Base-by-base conservation (phyloP, 2,113 vertebrate genomes). In the Parus major region DNA sequence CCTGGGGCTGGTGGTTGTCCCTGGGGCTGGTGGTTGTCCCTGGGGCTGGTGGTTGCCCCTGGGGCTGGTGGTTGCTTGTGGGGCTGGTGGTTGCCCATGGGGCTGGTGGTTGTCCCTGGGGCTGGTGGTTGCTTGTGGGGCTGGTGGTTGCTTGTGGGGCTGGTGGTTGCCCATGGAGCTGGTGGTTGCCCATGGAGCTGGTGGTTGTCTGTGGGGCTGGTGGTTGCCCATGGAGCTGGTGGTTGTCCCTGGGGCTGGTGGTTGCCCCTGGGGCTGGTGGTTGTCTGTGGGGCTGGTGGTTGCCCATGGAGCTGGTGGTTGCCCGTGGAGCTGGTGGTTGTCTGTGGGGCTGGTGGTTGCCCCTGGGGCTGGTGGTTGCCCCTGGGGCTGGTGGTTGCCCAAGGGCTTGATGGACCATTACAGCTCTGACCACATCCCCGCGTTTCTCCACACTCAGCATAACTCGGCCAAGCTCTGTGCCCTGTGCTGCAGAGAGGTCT, bases 361-460 rank as follows among this genome's bases (percentile, higher is more conserved):
- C 60, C 47, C 11, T 39, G 39, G 39, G 11, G 39, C 39, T 39
- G 39, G 39, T 39, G 39, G 39, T 39, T 39, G 39, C 68, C 71
- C 49, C 2, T 0, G 8, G 20, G 61, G 15, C n/a, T 66, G 4
- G 4, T 66, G 61, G n/a, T 35, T 60, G 61, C 57, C 60, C 47
- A 14, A 11, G 16, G 46, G 25, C 1, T 15, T 11, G 10, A 7
- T 5, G 41, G 36, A 59, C 14, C 35, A 42, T 11, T 17, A 0
- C 3, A 2, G 22, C 13, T 42, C 64, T 31, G 20, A 52, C 27
- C 11, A 2, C 22, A 53, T 47, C 16, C 35, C 41, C 10, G 9
- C 0, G 0, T 12, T 59, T 85, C 80, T 73, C 49, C 35, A 23
- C 10, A 0, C 33, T 31, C 63, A 17, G 0, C 0, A 0, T 1